Evolutionary conservation across 2,888 invertebrate species (phyloP), one percentile per base, ranked within the genome.

Genomic region (Drosophila affinis): DNA sequence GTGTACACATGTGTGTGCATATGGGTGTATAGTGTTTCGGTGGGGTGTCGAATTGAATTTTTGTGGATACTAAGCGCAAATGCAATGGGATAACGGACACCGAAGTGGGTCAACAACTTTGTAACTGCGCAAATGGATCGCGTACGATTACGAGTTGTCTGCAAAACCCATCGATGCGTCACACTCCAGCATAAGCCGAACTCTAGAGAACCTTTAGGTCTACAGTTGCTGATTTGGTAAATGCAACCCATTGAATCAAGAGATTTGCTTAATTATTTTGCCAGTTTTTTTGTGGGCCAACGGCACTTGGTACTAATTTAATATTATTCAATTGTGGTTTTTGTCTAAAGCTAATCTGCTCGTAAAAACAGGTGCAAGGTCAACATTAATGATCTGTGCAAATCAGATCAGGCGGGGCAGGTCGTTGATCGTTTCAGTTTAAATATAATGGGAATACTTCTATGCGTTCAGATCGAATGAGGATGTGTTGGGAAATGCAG

Each of bases 41-140:
- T 27, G 32, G 17, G 58, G 76, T 78, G 65, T 82, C 84, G 18
- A 53, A 55, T 83, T 72, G 17, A 53, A 55, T 79, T 72, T 53
- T 29, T 69, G 53, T 45, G 32, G 21, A 53, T 69, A 67, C 14
- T 46, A 56, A 56, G 57, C 45, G 57, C 45, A 54, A 21, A 51
- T 9, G 49, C 21, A 58, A 67, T 47, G 53, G 27, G 58, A 56
- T 71, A 70, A 76, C 71, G 72, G 73, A 67, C 54, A 69, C 54
- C 77, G 12, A 78, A 82, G 58, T 83, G 79, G 82, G 82, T 76
- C 85, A 83, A 80, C 82, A 80, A 82, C 84, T 67, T 55, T 48
- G 24, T 10, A 60, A 53, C 59, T 54, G 49, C 58, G 72, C 47
- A 51, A 72, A 54, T 62, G 62, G 47, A 52, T 62, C 56, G 14